Evolutionary conservation across 2,888 invertebrate genomes (phyloP).

Genomic region (Cephus runcator): DNA sequence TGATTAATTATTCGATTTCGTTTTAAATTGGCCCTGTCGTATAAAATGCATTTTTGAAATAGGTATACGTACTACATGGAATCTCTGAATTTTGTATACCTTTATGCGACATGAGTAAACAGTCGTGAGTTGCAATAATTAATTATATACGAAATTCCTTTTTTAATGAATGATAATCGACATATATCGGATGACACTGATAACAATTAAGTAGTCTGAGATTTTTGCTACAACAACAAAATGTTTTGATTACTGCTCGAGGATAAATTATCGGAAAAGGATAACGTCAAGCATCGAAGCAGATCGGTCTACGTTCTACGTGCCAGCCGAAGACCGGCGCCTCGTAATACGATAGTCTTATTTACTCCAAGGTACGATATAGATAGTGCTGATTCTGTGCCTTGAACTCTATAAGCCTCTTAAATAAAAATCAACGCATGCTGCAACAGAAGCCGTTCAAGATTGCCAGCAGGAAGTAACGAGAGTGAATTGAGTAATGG

Average conservation of each 20-base stretch:
- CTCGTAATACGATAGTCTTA: not conserved
- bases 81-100: not conserved
- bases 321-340: not conserved
- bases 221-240: not conserved
- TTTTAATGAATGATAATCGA: not conserved
- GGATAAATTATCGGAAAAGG: not conserved
- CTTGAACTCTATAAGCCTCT: not conserved
- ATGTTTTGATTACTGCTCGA: not conserved
- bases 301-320: not conserved
- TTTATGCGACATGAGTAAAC: not conserved
- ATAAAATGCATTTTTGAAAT: not conserved
- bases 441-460: not conserved
- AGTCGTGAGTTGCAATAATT: not conserved
- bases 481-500: not conserved
- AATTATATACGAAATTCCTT: not conserved
- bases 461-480: not conserved
- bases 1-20: not conserved
- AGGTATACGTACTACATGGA: not conserved
- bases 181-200: not conserved
- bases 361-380: not conserved
- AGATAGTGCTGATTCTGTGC: not conserved
- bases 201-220: not conserved
- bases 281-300: not conserved
- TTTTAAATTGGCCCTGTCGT: not conserved
- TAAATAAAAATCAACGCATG: not conserved